Base-by-base conservation (phyloP, 2,888 invertebrate genomes). In the Argyresthia albistria region DNA sequence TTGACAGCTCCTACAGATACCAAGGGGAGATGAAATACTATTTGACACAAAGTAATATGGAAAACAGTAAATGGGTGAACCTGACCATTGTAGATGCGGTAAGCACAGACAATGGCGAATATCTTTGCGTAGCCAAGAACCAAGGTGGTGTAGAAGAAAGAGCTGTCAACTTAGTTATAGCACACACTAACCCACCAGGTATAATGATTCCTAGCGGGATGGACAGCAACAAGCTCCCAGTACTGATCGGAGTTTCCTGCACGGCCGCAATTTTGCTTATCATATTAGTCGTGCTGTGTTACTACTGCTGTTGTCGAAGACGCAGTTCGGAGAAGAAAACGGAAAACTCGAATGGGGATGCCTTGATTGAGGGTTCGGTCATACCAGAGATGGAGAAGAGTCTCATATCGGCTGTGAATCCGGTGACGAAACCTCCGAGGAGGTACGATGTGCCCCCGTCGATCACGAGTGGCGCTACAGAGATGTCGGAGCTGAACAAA, bases 371-470 rank as follows among this genome's bases (percentile, higher is more conserved):
- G 69, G 92, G 93, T 1, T 93, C 93, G 0, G 93, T 93, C 1
- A 91, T 93, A 50, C 91, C 93, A 54, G 95, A 96, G 69, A 94
- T 95, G 89, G 95, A 95, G 70, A 95, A 96, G 74, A 93, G 94
- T 58, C 80, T 95, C 50, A 92, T 96, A 58, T 93, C 94, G 2
- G 93, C 95, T 51, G 94, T 95, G 35, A 95, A 95, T 79, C 95
- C 95, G 0, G 93, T 95, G 14, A 93, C 93, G 55, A 95, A 96
- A 67, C 94, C 95, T 0, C 94, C 95, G 6, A 86, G 95, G 50
- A 89, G 94, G 56, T 93, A 93, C 59, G 94, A 95, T 55, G 90
- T 90, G 53, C 93, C 93, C 16, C 89, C 90, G 10, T 92, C 93
- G 7, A 90, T 92, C 16, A 90, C 90, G 51, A 91, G 91, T 58